phyloP scores from a whole-genome alignment of 2,797 vertebrate genomes.

The Acrossocheilus fasciatus region DNA sequence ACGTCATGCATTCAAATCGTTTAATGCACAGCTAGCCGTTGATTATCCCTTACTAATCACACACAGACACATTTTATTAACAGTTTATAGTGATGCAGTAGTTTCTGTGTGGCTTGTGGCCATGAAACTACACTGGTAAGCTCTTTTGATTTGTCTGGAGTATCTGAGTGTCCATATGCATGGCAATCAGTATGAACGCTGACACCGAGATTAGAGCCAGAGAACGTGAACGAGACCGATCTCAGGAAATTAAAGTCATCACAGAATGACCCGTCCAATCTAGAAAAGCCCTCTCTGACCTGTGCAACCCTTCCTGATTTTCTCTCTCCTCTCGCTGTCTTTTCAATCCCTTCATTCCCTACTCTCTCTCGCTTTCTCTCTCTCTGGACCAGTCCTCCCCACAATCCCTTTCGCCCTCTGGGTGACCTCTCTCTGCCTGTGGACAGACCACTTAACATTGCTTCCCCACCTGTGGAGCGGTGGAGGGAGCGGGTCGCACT shows the following conservation, averaged over 20 bases:
- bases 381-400: conserved; percentile 25
- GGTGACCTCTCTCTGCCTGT: conserved; percentile 72
- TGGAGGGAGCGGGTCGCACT: conserved; percentile 70
- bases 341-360: conserved; percentile 16
- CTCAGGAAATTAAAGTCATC: conserved; percentile 21
- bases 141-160: not conserved
- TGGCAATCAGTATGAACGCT: not conserved
- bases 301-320: not conserved
- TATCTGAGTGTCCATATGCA: conserved; percentile 8
- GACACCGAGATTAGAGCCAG: conserved; percentile 7
- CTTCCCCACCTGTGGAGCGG: conserved; percentile 75
- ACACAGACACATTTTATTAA: not conserved
- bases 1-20: too few relatives aligned
- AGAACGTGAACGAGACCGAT: not conserved
- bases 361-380: conserved; percentile 18
- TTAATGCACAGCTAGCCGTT: too few relatives aligned
- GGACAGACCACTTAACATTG: conserved; percentile 74
- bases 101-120: not conserved
- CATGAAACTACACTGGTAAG: not conserved
- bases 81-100: not conserved
- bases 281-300: conserved; percentile 10
- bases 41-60: too few relatives aligned
- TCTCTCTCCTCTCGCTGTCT: not conserved
- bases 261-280: not conserved
- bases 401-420: conserved; percentile 65